These are phyloP conservation scores for Acropternis orthonyx DNA, from an alignment of 2,797 vertebrate genomes.

Conservation along the genomic window DNA sequence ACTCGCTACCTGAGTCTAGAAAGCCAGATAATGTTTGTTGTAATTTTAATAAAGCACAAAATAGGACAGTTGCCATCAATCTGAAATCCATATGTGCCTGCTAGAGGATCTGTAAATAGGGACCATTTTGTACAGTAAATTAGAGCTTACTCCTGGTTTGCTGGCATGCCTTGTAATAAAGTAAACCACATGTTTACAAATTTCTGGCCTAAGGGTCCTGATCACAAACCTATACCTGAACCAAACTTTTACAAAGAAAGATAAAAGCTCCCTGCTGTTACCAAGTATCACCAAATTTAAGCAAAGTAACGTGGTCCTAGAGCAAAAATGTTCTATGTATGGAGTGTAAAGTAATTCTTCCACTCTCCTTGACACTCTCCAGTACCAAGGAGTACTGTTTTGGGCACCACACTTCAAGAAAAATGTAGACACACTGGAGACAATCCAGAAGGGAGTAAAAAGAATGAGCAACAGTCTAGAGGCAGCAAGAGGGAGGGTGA, in stretches of 20 bases:
- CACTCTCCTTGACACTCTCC: neutral
- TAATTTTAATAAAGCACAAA: neutral
- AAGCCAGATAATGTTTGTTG: neutral
- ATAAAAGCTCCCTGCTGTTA: neutral
- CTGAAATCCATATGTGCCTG: neutral
- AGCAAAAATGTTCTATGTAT: neutral
- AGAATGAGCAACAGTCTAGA: neutral
- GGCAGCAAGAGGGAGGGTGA: neutral
- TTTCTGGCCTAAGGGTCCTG: neutral
- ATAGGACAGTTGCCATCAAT: neutral
- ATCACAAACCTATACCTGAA: neutral
- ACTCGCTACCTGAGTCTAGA: neutral
- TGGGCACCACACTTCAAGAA: neutral
- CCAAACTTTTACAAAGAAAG: neutral
- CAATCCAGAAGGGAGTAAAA: neutral
- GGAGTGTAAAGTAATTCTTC: neutral
- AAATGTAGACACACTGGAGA: neutral
- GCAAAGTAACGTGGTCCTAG: neutral
- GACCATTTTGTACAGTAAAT: neutral
- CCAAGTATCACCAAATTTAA: neutral
- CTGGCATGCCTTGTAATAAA: neutral
- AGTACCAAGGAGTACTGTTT: neutral
- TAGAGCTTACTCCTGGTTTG: neutral
- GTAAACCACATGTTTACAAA: neutral
- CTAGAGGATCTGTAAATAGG: neutral